Conservation (phyloP, 2,797 vertebrate species). For the Onychomys torridus region DNA sequence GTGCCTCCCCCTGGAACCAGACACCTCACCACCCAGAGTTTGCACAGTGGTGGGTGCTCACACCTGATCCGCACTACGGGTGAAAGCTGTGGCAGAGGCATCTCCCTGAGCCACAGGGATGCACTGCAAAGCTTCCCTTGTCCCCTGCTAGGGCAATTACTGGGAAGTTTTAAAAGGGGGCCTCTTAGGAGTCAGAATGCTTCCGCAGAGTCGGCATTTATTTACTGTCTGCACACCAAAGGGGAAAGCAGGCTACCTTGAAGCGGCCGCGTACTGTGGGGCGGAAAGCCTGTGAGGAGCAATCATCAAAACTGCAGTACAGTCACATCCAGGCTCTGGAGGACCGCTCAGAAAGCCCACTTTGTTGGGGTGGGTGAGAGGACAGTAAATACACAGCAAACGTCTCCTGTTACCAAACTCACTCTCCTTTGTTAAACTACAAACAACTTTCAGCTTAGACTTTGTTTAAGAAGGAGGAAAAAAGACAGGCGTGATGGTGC, state of each 20-base stretch:
- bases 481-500: background rate
- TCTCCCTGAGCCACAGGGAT: conserved; percentile 77
- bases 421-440: conserved; percentile 75
- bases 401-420: conserved; percentile 70
- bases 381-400: conserved; percentile 58
- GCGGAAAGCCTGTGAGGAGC: conserved; percentile 76
- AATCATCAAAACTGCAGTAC: conserved; percentile 82
- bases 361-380: conserved; percentile 68
- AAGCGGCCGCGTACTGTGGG: conserved; percentile 73
- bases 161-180: conserved; percentile 76
- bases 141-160: conserved; percentile 57
- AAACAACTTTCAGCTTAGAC: conserved; percentile 78
- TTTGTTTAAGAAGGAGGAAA: conserved; percentile 30
- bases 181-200: conserved; percentile 76
- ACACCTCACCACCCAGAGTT: background rate
- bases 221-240: conserved; percentile 78
- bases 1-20: background rate
- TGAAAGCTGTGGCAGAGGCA: conserved; percentile 76
- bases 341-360: conserved; percentile 73
- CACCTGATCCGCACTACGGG: background rate
- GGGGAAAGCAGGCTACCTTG: conserved; percentile 72
- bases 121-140: conserved; percentile 49
- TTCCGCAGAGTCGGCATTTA: conserved; percentile 80
- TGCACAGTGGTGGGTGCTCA: background rate
- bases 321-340: conserved; percentile 79